Conservation (phyloP, 2,797 vertebrate species). For the Amphiprion clarkii region DNA sequence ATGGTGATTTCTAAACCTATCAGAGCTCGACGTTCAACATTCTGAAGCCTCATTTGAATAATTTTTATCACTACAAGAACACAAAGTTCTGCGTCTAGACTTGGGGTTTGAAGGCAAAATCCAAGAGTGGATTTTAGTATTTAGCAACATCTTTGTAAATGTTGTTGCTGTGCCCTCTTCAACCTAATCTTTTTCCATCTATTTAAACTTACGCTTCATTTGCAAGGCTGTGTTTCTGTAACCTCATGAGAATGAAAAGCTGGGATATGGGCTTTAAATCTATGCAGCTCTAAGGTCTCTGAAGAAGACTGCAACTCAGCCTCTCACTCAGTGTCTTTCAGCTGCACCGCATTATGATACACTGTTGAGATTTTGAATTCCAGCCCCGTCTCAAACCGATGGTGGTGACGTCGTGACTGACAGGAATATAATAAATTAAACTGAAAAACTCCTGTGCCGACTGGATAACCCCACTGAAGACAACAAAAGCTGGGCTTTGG, state of each 20-base stretch:
- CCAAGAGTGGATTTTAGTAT: not conserved
- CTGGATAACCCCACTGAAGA: conserved; percentile 13
- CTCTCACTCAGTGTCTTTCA: not conserved
- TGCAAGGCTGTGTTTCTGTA: not conserved
- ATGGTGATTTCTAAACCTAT: conserved; percentile 38
- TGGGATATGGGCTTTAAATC: not conserved
- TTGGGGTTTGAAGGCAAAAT: conserved; percentile 15
- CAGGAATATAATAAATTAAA: conserved; percentile 15
- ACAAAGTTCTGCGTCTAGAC: conserved; percentile 20
- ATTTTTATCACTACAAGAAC: conserved; percentile 17
- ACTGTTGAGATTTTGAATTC: not conserved
- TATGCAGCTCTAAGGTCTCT: not conserved
- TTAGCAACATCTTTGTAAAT: not conserved
- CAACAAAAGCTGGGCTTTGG: not conserved
- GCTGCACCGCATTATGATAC: not conserved
- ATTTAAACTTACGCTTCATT: not conserved
- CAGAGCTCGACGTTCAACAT: conserved; percentile 14
- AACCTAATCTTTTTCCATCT: conserved; percentile 6
- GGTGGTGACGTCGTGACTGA: conserved; percentile 1
- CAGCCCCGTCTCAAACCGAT: conserved; percentile 1
- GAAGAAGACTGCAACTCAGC: not conserved
- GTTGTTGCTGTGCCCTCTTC: not conserved
- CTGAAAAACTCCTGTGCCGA: conserved; percentile 20
- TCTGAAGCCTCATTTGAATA: conserved; percentile 48
- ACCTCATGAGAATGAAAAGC: not conserved